These are phyloP conservation scores for Nephila pilipes DNA, from an alignment of 1,140 invertebrate species.

Conservation along the genomic window DNA sequence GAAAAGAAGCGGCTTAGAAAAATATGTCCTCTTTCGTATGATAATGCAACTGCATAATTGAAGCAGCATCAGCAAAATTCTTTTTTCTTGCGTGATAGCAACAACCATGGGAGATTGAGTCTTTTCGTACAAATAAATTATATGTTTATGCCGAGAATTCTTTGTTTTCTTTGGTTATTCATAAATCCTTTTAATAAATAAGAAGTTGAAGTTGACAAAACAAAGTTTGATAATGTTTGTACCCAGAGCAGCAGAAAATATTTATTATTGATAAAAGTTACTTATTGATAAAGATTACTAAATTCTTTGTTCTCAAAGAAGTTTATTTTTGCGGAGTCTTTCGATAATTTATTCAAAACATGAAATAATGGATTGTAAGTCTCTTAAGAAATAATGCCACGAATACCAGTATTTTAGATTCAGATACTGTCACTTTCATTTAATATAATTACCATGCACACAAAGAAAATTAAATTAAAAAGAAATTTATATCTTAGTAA, in stretches of 20 bases:
- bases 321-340: background rate
- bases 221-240: background rate
- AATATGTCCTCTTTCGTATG: constrained; percentile 25
- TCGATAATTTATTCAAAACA: too few relatives aligned
- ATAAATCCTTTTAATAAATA: background rate
- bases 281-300: background rate
- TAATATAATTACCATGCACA: too few relatives aligned
- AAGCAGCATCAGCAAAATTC: background rate
- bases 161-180: background rate
- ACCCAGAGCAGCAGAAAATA: background rate
- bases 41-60: constrained; percentile 26
- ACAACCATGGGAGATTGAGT: background rate
- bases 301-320: background rate
- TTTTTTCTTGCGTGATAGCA: background rate
- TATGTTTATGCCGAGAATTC: background rate
- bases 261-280: background rate
- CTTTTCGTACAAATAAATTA: background rate
- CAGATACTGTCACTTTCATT: too few relatives aligned
- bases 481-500: too few relatives aligned
- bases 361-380: too few relatives aligned
- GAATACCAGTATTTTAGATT: too few relatives aligned
- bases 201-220: background rate
- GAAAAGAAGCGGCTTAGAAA: background rate
- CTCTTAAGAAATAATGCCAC: too few relatives aligned
- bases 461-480: too few relatives aligned